These are phyloP conservation scores for Nemotelus nigrinus DNA, from an alignment of 2,888 invertebrate species.

Conservation along the genomic window DNA sequence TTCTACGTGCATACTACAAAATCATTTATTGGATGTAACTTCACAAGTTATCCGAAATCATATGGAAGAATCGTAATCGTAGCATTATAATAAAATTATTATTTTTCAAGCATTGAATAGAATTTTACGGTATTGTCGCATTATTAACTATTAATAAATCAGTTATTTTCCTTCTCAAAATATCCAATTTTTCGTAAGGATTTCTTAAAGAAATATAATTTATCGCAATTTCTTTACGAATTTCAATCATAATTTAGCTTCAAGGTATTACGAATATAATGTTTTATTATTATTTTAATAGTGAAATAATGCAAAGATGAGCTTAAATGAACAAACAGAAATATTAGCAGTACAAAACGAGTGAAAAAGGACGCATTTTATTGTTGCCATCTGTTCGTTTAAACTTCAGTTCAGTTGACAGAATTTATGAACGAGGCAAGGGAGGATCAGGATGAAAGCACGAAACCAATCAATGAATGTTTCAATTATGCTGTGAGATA, in stretches of 20 bases:
- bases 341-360: neutral
- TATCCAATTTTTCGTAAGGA: constrained; percentile 8
- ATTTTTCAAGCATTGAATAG: neutral
- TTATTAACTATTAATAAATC: neutral
- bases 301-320: constrained; percentile 29
- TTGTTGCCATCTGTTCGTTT: neutral
- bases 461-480: too few relatives aligned
- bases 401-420: too few relatives aligned
- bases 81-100: neutral
- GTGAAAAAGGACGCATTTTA: neutral
- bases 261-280: too few relatives aligned
- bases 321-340: constrained; percentile 19
- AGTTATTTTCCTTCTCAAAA: constrained; percentile 5
- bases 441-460: too few relatives aligned
- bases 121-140: too few relatives aligned
- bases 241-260: too few relatives aligned
- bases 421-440: neutral
- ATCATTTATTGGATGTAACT: constrained; percentile 8
- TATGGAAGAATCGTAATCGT: constrained; percentile 6
- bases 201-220: neutral
- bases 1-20: constrained; percentile 5
- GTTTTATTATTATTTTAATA: too few relatives aligned
- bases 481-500: too few relatives aligned
- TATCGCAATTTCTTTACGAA: too few relatives aligned
- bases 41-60: constrained; percentile 24